Percentiles rank a stretch among this genome's conserved stretches.
Conservation (phyloP, 2,888 invertebrate species). For the Tubulanus polymorphus region DNA sequence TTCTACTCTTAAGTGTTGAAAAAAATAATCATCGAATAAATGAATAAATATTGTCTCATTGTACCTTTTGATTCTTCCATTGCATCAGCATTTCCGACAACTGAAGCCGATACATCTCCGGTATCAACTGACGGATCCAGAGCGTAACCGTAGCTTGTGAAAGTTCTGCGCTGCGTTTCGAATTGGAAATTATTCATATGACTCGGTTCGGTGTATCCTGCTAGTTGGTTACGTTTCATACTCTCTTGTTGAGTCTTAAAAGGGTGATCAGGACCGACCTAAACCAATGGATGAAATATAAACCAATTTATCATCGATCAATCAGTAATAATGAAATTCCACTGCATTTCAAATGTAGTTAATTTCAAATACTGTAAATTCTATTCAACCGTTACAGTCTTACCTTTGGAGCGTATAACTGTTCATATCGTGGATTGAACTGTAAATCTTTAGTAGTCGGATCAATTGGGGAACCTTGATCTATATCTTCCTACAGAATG, state of each 20-base stretch:
- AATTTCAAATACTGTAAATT: conserved; percentile 1
- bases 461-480: conserved; percentile 70
- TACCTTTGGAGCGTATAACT: conserved; percentile 82
- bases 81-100: conserved; percentile 64
- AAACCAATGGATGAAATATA: conserved; percentile 4
- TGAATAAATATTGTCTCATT: conserved; percentile 11
- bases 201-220: conserved; percentile 91
- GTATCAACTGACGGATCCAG: conserved; percentile 82
- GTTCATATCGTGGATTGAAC: conserved; percentile 91
- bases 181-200: conserved; percentile 96
- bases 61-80: conserved; percentile 73
- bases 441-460: conserved; percentile 75
- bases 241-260: conserved; percentile 85
- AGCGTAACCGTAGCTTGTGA: conserved; percentile 82
- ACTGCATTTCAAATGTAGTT: too few species aligned
- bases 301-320: neutral
- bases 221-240: conserved; percentile 82
- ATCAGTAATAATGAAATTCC: neutral
- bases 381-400: conserved; percentile 10
- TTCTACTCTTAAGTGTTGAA: too few species aligned
- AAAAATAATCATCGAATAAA: too few species aligned
- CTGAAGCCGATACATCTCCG: conserved; percentile 44
- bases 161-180: conserved; percentile 92
- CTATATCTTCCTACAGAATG: conserved; percentile 65
- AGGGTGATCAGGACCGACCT: conserved; percentile 86